Conservation (phyloP, 2,113 vertebrate genomes). For the Rhinolophus ferrumequinum region DNA sequence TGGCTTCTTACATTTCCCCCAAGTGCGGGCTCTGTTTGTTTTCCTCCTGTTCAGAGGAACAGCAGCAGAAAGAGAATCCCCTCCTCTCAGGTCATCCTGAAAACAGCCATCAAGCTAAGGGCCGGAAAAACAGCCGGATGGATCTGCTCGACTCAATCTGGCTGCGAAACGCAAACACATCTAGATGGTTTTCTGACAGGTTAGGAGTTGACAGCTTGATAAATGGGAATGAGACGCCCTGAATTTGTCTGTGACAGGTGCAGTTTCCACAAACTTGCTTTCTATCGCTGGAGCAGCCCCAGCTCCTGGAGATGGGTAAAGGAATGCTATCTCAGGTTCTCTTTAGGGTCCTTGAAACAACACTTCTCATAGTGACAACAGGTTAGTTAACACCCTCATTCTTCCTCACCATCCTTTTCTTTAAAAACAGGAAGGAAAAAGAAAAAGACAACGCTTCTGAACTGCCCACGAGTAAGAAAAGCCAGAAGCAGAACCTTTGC, state of each 20-base stretch:
- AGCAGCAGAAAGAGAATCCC: not conserved
- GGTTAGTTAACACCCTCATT: not conserved
- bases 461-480: not conserved
- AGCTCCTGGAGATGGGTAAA: not conserved
- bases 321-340: not conserved
- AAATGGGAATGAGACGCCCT: constrained; percentile 69
- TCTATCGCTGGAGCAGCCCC: not conserved
- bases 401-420: not conserved
- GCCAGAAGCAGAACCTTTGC: not conserved
- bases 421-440: not conserved
- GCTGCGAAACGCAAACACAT: constrained; percentile 53
- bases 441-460: not conserved
- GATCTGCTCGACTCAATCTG: constrained; percentile 6
- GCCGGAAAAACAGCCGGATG: not conserved
- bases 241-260: constrained; percentile 81
- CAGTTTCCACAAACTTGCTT: constrained; percentile 65
- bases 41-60: not conserved
- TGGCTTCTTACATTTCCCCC: not conserved
- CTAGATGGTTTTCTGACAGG: constrained; percentile 72
- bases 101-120: not conserved
- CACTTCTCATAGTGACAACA: not conserved
- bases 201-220: constrained; percentile 76
- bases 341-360: not conserved
- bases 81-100: not conserved
- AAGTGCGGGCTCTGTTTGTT: not conserved